Conservation (phyloP, 2,888 invertebrate species). For the Chalcosyrphus nemorum region DNA sequence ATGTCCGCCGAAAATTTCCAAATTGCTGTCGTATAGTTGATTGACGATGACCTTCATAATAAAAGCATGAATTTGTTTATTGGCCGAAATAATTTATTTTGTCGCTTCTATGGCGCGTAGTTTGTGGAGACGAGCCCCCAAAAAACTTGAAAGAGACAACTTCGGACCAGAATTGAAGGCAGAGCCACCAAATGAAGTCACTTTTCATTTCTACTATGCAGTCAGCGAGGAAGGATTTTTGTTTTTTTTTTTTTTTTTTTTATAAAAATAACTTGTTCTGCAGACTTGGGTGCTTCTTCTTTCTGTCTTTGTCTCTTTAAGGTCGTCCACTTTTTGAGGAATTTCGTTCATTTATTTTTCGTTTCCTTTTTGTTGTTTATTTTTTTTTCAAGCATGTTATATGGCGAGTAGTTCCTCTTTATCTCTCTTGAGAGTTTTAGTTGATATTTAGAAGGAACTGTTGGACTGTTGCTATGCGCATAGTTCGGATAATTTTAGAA, state of each 20-base stretch:
- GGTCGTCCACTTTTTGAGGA: constrained; percentile 29
- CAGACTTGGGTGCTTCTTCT: neutral
- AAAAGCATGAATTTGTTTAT: constrained; percentile 5
- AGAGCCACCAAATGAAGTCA: constrained; percentile 21
- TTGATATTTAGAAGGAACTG: constrained; percentile 2
- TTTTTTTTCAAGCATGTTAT: neutral
- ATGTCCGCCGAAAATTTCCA: constrained; percentile 3
- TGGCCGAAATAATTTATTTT: constrained; percentile 10
- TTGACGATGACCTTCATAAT: constrained; percentile 32
- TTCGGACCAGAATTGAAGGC: constrained; percentile 2
- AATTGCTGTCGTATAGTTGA: neutral
- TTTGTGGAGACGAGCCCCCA: constrained; percentile 43
- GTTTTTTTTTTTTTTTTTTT: too few species aligned
- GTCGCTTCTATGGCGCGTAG: neutral
- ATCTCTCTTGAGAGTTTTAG: constrained; percentile 3
- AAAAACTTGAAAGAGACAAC: constrained; percentile 16
- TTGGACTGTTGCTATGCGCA: constrained; percentile 13
- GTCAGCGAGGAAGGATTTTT: constrained; percentile 5
- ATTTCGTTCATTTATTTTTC: neutral
- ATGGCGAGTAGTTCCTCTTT: constrained; percentile 1
- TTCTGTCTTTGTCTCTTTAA: neutral
- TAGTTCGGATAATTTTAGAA: neutral
- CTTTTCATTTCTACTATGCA: constrained; percentile 49
- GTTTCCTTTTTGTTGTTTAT: constrained; percentile 5
- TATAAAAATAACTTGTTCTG: constrained; percentile 4